These are phyloP conservation scores for Acanthopagrus latus DNA, from an alignment of 2,797 vertebrate genomes.

Conservation along the genomic window DNA sequence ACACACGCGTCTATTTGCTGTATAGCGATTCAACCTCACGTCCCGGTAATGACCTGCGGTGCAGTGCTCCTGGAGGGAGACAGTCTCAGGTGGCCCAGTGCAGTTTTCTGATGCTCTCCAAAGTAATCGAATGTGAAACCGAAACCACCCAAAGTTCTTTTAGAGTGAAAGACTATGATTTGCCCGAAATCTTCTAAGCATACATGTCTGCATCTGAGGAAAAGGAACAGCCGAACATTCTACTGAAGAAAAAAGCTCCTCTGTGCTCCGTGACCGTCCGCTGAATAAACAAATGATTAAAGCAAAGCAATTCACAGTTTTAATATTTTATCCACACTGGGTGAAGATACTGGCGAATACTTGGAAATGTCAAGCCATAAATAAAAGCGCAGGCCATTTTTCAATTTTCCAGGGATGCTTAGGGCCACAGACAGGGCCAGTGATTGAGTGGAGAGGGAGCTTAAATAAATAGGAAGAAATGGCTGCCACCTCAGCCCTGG, in stretches of 20 bases:
- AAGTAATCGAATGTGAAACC: not conserved
- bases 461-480: slow-evolving; percentile 81
- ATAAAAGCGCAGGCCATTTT: slow-evolving; percentile 60
- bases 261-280: not conserved
- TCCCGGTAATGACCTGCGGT: not conserved
- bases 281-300: slow-evolving; percentile 14
- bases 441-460: slow-evolving; percentile 74
- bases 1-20: not conserved
- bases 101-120: not conserved
- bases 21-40: not conserved
- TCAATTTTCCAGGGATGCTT: slow-evolving; percentile 70
- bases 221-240: not conserved
- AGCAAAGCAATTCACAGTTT: not conserved
- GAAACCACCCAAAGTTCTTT: not conserved
- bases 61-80: not conserved
- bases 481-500: slow-evolving; percentile 77
- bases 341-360: slow-evolving; percentile 38
- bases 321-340: not conserved
- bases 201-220: not conserved
- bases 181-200: not conserved
- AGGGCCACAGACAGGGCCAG: slow-evolving; percentile 64
- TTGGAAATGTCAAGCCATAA: slow-evolving; percentile 52
- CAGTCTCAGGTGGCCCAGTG: not conserved
- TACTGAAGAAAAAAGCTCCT: not conserved
- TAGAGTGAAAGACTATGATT: not conserved